Base-by-base conservation (phyloP, 2,113 vertebrate species). In the Alces alces region DNA sequence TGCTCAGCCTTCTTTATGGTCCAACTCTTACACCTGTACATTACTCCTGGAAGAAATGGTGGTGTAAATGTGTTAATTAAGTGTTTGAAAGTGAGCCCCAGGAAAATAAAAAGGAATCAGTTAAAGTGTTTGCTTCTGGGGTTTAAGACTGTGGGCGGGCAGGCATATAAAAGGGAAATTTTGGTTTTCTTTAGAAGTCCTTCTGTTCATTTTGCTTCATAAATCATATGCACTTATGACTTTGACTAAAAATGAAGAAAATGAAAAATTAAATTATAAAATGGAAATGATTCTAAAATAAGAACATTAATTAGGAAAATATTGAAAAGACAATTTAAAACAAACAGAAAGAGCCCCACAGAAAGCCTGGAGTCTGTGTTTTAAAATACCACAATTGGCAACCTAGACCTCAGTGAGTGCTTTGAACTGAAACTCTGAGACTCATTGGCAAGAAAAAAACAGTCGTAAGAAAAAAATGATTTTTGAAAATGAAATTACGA, bases 21-120 rank as follows among this genome's bases (percentile, higher is more conserved):
- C 23, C 70, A 76, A 8, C 6, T 76, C 70, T 76, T 36, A 76
- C 12, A 76, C 2, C 23, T 25, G 70, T 76, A 76, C 70, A 76
- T 76, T 43, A 76, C 70, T 76, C 21, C 23, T 76, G 70, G 39
- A 87, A 85, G 43, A 85, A 83, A 84, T 55, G 19, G 21, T 43
- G 50, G n/a, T 50, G 23, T 76, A 73, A 97, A 95, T 85, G 70
- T 95, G 89, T 85, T 97, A 87, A 95, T 96, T 93, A 95, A 91
- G 52, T 84, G 91, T 84, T 86, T 89, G 96, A 84, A 97, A 50
- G 23, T 17, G 58, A 70, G 30, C 61, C 27, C 5, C 28, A 55
- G 61, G 47, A 64, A 91, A 95, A 80, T 86, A 94, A 91, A 96
- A 95, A 33, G 66, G 33, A 87, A 86, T 78, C 66, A 70, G 88